phyloP scores from a whole-genome alignment of 2,888 invertebrate genomes.

The Hipparchia sbordonii region DNA sequence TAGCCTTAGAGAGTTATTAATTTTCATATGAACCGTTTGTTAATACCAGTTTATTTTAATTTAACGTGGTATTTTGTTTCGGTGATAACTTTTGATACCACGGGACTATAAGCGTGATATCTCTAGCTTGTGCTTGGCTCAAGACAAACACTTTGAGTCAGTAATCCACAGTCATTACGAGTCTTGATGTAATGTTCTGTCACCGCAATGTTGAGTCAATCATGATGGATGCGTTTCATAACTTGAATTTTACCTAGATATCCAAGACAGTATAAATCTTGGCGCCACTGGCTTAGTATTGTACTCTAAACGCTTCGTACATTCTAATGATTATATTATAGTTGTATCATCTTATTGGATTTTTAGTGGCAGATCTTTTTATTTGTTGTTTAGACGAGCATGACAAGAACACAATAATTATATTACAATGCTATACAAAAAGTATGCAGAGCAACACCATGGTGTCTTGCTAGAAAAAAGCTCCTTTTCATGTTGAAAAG shows the following conservation, averaged over 20 bases:
- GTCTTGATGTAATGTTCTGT: constrained; percentile 54
- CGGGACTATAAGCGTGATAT: not conserved
- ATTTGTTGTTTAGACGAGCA: too few relatives aligned
- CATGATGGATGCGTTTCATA: constrained; percentile 48
- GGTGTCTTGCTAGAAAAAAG: too few relatives aligned
- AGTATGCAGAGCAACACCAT: too few relatives aligned
- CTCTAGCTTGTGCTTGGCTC: constrained; percentile 33
- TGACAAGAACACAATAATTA: too few relatives aligned
- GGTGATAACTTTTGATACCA: not conserved
- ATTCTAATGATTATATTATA: not conserved
- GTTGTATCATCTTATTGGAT: not conserved
- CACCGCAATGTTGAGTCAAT: constrained; percentile 57
- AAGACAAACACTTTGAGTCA: constrained; percentile 33
- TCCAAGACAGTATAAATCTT: not conserved
- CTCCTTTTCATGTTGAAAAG: too few relatives aligned
- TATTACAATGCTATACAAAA: too few relatives aligned
- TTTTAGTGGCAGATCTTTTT: too few relatives aligned
- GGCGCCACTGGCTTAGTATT: not conserved
- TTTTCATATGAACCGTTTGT: not conserved
- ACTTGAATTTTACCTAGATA: constrained; percentile 9
- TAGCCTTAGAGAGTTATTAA: not conserved
- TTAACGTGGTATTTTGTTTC: not conserved
- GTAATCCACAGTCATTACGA: constrained; percentile 55
- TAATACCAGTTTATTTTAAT: not conserved
- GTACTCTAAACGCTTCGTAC: not conserved